phyloP scores from a whole-genome alignment of 2,113 vertebrate genomes.

The Phrynosoma blainvillii region DNA sequence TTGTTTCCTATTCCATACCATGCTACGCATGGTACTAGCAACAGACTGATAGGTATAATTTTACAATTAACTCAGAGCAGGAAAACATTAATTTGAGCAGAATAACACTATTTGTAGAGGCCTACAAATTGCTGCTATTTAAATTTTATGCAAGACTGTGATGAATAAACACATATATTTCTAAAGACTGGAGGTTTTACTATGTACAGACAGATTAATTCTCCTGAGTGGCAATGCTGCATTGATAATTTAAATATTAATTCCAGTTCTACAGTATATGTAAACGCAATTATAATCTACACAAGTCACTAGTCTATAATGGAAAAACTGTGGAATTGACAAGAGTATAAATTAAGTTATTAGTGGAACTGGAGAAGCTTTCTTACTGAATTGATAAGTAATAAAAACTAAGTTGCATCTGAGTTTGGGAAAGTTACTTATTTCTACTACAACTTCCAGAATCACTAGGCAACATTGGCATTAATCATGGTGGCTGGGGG shows the following conservation, averaged over 20 bases:
- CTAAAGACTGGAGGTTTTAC: neutral
- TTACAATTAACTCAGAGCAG: neutral
- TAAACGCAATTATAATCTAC: neutral
- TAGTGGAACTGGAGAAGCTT: neutral
- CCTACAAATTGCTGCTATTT: neutral
- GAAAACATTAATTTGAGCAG: neutral
- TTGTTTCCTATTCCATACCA: neutral
- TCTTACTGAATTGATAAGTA: neutral
- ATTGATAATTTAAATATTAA: constrained; percentile 22
- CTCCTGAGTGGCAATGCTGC: constrained; percentile 1
- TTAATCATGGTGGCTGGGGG: no score
- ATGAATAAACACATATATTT: neutral
- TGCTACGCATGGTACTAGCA: neutral
- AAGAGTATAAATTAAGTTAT: neutral
- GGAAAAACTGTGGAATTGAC: neutral
- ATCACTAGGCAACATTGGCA: no score
- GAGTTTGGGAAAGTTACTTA: no score
- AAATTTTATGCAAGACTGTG: neutral
- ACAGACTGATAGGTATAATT: neutral
- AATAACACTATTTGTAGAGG: neutral
- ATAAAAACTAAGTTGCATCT: neutral
- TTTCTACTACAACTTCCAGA: no score
- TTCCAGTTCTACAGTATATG: constrained; percentile 36
- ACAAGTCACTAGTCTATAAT: neutral
- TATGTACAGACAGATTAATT: neutral